Evolutionary conservation across 2,797 vertebrate species (phyloP), one percentile per base, ranked within the genome.

Genomic region (Catamblyrhynchus diadema): DNA sequence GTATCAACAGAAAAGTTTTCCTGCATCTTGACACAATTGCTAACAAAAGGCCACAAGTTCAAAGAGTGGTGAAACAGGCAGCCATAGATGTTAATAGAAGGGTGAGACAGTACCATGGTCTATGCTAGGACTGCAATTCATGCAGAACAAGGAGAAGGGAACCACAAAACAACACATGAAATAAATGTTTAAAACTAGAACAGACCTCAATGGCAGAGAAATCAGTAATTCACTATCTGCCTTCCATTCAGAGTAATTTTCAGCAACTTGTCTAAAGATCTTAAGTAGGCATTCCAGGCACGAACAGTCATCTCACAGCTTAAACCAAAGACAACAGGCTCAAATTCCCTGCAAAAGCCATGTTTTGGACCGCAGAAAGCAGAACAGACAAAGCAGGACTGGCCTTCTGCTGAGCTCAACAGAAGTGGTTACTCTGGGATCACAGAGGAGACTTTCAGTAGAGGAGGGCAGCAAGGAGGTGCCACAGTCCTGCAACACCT

Each of bases 21-120:
- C 60, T 71, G 7, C 44, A 84, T 74, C 86, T 93, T 92, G 41
- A 78, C 24, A 39, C 23, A 56, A 67, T 5, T 60, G 37, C 65
- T 81, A 88, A 77, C 47, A 88, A 86, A 87, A 90, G 32, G 13
- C 45, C 53, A 42, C 21, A 71, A n/a, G 35, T 60, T 88, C 37
- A 32, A 47, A 35, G 41, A 67, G 21, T 2, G 14, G n/a, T 64
- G 57, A 90, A 84, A 67, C 1, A 78, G 28, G 28, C 56, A 74
- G 48, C 47, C 60, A 51, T 3, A 11, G 25, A 35, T 37, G 16
- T 62, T 83, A 71, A 39, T 3, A 77, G 17, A 53, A 80, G 28
- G 14, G 32, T 50, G 41, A 50, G 39, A 65, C 35, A 37, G 37
- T 9, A 80, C 51, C 60, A 59, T 15, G 33, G 20, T 9, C 50